Base-by-base conservation (phyloP, 2,888 invertebrate species). In the Camptogramma bilineatum region DNA sequence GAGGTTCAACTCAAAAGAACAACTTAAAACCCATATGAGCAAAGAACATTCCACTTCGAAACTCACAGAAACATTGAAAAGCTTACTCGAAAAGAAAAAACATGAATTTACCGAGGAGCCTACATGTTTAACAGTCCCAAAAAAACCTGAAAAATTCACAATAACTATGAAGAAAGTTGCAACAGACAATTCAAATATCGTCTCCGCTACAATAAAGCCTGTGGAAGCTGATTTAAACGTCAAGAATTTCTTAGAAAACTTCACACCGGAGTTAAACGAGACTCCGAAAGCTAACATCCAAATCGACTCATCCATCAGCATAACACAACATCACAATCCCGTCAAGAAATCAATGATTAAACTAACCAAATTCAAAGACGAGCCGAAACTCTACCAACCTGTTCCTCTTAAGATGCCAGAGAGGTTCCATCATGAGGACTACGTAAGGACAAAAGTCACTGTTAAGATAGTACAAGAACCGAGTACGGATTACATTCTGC, bases 171-270 rank as follows among this genome's bases (percentile, higher is more conserved):
- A 81, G 53, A 87, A 80, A 65, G 84, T 85, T 0, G 19, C 68
- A 3, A 16, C 56, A 0, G 70, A 75, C 0, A 59, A 47, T 1
- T 9, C 28, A 28, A 4, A 5, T 0, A n/a, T 39, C 0, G 52
- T 69, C 0, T 52, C 69, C 0, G 89, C 84, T 0, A 87, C 68
- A 7, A 70, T 91, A 0, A 80, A 68, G 0, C 66, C 74, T 0
- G 68, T 84, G 0, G 68, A 71, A 0, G 74, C 79, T 0, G 74
- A 80, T 1, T 21, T 85, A 0, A 91, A 90, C 0, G 91, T 86
- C 0, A 83, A 85, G 54, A 90, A 89, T 8, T 92, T 90, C 42
- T 78, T 91, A 1, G 91, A 91, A 65, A 89, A 78, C 19, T 92
- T 92, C 52, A 83, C 78, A 0, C 92, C 92, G 0, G 90, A 90